Percentiles rank a stretch among this genome's conserved stretches.
phyloP scores from a whole-genome alignment of 1,140 invertebrate species.

The Lucilia sericata region DNA sequence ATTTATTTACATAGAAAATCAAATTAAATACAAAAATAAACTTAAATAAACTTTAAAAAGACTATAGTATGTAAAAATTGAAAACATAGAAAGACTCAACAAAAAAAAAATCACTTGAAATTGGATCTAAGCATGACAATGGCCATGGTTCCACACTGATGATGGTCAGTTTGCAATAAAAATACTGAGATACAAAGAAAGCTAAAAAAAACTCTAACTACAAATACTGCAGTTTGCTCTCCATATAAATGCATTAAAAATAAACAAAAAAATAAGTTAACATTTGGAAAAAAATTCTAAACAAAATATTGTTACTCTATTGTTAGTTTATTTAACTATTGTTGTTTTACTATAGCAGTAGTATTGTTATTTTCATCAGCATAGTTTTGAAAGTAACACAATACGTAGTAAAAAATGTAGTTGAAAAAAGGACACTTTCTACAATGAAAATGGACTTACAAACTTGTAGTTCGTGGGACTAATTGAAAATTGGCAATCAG shows the following conservation, averaged over 20 bases:
- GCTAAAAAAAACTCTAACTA: background rate
- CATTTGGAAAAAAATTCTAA: background rate
- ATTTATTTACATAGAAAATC: no score
- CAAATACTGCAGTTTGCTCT: background rate
- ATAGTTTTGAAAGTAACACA: background rate
- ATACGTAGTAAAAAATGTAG: no score
- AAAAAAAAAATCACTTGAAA: background rate
- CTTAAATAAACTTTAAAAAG: no score
- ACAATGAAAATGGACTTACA: background rate
- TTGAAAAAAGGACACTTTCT: no score
- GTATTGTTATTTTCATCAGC: slow-evolving; percentile 11
- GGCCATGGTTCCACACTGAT: background rate
- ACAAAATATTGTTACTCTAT: slow-evolving; percentile 27
- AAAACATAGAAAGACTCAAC: no score
- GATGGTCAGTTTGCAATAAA: no score
- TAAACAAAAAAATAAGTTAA: slow-evolving; percentile 12
- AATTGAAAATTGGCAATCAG: no score
- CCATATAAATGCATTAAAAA: background rate
- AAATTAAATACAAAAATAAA: no score
- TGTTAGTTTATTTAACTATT: slow-evolving; percentile 40
- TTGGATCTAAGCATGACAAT: background rate
- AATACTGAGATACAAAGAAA: background rate
- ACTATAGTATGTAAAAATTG: background rate
- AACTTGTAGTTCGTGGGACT: no score
- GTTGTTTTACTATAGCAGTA: slow-evolving; percentile 6